Percentiles rank a stretch among this genome's conserved stretches.
Evolutionary conservation across 2,888 invertebrate species (phyloP).

Genomic region (Chalcis sispes): DNA sequence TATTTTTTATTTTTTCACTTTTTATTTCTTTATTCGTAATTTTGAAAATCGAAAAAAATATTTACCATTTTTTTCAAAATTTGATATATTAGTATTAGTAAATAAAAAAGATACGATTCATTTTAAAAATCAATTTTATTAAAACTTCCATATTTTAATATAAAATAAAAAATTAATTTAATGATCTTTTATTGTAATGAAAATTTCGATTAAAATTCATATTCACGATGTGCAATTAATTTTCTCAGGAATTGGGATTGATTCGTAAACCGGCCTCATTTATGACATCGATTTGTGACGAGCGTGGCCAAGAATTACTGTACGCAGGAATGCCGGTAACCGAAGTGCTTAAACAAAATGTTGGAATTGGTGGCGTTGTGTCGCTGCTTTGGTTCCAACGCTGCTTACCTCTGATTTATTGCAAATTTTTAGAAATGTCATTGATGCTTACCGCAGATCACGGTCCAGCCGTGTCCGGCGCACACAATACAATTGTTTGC

Average conservation of each 20-base stretch:
- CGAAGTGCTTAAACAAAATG: slow-evolving; percentile 92
- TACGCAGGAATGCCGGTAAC: slow-evolving; percentile 97
- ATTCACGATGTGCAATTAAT: not conserved
- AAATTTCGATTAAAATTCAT: not conserved
- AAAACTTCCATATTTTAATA: slow-evolving; percentile 12
- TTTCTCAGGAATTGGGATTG: slow-evolving; percentile 90
- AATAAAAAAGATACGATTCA: not conserved
- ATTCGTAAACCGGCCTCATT: slow-evolving; percentile 99
- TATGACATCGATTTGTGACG: slow-evolving; percentile 99
- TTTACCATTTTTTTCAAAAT: too few species aligned
- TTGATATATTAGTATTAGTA: not conserved
- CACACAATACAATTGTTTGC: slow-evolving; percentile 98
- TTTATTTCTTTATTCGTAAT: not conserved
- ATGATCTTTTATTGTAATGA: not conserved
- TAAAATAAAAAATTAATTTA: too few species aligned
- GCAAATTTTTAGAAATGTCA: slow-evolving; percentile 99
- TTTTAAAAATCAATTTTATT: not conserved
- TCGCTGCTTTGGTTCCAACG: slow-evolving; percentile 99
- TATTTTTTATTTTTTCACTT: not conserved
- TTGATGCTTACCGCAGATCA: slow-evolving; percentile 99
- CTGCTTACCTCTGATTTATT: slow-evolving; percentile 93
- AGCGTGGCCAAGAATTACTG: slow-evolving; percentile 96
- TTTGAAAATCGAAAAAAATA: slow-evolving; percentile 5
- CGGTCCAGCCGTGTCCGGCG: slow-evolving; percentile 98
- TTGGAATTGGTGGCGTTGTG: slow-evolving; percentile 98